Evolutionary conservation across 1,140 invertebrate genomes (phyloP).

Genomic region (Atta colombica): DNA sequence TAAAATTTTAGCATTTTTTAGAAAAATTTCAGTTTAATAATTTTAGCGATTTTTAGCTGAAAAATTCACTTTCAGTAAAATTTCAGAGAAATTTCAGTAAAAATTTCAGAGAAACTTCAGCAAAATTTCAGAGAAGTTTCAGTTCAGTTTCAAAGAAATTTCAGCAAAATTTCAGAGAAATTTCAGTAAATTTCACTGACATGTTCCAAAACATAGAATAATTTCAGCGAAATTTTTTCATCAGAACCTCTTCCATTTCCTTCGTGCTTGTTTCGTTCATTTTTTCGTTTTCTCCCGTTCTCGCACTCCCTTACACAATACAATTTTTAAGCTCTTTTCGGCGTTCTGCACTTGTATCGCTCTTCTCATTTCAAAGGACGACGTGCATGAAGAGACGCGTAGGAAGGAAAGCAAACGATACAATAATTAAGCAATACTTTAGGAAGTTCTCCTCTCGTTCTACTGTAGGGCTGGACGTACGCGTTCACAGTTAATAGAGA

Average conservation of each 20-base stretch:
- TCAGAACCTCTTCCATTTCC: constrained; percentile 51
- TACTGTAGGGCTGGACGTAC: constrained; percentile 36
- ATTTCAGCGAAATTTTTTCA: too few species aligned
- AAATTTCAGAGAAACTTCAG: too few species aligned
- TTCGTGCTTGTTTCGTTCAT: constrained; percentile 65
- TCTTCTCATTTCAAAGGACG: background rate
- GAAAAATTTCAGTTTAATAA: too few species aligned
- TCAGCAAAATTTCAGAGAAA: too few species aligned
- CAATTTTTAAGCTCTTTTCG: background rate
- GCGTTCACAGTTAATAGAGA: background rate
- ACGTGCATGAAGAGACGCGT: constrained; percentile 10
- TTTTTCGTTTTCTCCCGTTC: constrained; percentile 56
- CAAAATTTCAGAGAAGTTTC: too few species aligned
- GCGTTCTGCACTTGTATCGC: background rate
- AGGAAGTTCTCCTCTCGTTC: constrained; percentile 25
- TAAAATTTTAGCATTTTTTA: too few species aligned
- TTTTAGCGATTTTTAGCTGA: too few species aligned
- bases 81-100: too few species aligned
- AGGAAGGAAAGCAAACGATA: background rate
- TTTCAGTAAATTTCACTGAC: too few species aligned
- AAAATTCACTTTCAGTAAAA: too few species aligned
- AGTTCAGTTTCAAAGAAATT: too few species aligned
- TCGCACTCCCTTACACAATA: constrained; percentile 25
- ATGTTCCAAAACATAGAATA: too few species aligned
- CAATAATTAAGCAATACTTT: constrained; percentile 19